Evolutionary conservation across 2,888 invertebrate genomes (phyloP).

Genomic region (Caenorhabditis japonica): DNA sequence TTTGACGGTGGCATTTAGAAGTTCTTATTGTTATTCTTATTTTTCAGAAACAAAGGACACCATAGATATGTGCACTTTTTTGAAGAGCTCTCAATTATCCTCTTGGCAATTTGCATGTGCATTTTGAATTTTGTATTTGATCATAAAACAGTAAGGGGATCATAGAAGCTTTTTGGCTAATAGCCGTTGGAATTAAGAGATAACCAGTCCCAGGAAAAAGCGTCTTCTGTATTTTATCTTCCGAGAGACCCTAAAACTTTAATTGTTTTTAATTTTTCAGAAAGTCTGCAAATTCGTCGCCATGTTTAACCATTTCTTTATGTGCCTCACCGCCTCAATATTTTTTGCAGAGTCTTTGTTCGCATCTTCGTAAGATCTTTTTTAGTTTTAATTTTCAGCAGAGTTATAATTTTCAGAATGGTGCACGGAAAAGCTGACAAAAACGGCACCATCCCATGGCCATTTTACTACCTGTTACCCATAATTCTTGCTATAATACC

Average conservation of each 20-base stretch:
- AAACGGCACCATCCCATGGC: slow-evolving; percentile 56
- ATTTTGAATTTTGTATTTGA: slow-evolving; percentile 54
- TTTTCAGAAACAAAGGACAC: slow-evolving; percentile 64
- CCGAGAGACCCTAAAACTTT: background rate
- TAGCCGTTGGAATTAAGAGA: background rate
- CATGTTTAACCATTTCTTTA: slow-evolving; percentile 59
- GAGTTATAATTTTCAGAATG: slow-evolving; percentile 44
- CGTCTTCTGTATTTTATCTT: background rate
- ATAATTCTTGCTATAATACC: slow-evolving; percentile 56
- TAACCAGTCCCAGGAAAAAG: no score
- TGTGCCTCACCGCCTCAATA: slow-evolving; percentile 54
- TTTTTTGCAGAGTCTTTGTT: slow-evolving; percentile 63
- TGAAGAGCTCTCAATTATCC: slow-evolving; percentile 61
- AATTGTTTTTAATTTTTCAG: slow-evolving; percentile 26
- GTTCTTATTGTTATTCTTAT: background rate
- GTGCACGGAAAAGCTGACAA: slow-evolving; percentile 60
- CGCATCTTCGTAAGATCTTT: slow-evolving; percentile 56
- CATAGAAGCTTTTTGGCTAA: background rate
- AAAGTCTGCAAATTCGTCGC: slow-evolving; percentile 57
- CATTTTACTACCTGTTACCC: slow-evolving; percentile 59
- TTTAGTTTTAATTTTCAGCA: background rate
- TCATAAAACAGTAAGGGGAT: slow-evolving; percentile 31
- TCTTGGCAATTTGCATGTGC: slow-evolving; percentile 53
- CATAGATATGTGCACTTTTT: slow-evolving; percentile 62
- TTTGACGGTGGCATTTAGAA: no score